These are phyloP conservation scores for Tolypeutes matacus DNA, from an alignment of 2,797 vertebrate species.

Conservation along the genomic window DNA sequence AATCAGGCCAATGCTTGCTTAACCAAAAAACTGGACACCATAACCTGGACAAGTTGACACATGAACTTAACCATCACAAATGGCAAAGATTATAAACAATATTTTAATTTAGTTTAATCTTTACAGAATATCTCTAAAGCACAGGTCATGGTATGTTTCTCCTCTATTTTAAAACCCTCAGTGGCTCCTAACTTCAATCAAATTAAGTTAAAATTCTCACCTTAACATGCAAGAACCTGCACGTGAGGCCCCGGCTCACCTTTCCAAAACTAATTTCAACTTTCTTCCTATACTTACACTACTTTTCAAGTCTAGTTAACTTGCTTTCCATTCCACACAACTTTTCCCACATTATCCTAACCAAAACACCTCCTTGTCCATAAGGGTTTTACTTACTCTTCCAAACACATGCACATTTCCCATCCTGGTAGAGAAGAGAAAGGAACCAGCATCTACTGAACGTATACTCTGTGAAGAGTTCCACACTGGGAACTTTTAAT, in stretches of 20 bases:
- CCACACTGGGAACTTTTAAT: background rate
- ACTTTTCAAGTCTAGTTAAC: background rate
- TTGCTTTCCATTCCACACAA: background rate
- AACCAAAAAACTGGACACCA: too few relatives aligned
- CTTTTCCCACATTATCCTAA: background rate
- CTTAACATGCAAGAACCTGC: background rate
- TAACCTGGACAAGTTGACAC: too few relatives aligned
- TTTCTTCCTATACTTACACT: background rate
- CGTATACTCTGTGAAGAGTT: background rate
- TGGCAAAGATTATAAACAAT: conserved; percentile 19
- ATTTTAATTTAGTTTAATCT: background rate
- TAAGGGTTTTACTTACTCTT: background rate
- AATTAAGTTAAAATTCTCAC: conserved; percentile 33
- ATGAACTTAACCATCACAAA: background rate
- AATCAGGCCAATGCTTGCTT: too few relatives aligned
- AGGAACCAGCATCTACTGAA: background rate
- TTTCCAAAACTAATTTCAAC: background rate
- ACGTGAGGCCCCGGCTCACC: background rate
- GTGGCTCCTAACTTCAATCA: background rate
- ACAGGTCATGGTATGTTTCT: background rate
- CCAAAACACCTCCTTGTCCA: background rate
- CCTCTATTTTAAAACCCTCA: background rate
- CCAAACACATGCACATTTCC: background rate
- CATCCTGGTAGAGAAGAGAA: background rate
- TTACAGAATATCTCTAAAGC: background rate